Conservation (phyloP, 2,113 vertebrate species). For the Bettongia penicillata region DNA sequence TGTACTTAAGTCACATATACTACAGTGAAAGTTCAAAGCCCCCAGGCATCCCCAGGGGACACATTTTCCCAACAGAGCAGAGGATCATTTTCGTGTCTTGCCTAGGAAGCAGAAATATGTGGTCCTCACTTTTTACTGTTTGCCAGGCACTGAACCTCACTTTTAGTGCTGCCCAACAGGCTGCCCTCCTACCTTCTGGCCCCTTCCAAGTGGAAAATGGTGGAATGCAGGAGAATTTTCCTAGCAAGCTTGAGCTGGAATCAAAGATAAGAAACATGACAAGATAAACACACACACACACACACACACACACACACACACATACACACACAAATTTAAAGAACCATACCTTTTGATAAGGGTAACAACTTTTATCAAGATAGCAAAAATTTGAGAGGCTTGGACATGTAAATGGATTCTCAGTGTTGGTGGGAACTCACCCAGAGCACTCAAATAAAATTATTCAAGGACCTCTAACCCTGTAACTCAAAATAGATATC, state of each 20-base stretch:
- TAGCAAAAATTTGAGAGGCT: background rate
- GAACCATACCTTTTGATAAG: background rate
- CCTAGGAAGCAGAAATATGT: background rate
- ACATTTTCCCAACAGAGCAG: background rate
- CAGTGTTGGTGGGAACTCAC: background rate
- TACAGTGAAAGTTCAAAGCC: background rate
- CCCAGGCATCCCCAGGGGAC: background rate
- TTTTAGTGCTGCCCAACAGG: constrained; percentile 84
- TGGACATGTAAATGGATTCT: constrained; percentile 5
- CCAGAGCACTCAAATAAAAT: background rate
- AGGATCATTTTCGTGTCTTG: background rate
- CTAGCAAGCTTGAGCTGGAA: constrained; percentile 44
- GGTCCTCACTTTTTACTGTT: background rate
- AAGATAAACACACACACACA: background rate
- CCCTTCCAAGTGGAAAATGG: constrained; percentile 94
- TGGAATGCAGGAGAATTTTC: constrained; percentile 82
- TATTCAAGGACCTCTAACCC: background rate
- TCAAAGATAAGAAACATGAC: background rate
- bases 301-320: too few relatives aligned
- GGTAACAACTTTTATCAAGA: background rate
- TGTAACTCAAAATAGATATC: background rate
- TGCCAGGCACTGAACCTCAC: background rate
- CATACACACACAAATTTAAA: background rate
- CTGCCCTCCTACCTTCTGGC: constrained; percentile 95
- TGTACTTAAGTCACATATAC: background rate